Percentiles rank a stretch among this genome's conserved stretches.
Evolutionary conservation across 1,140 invertebrate genomes (phyloP).

Genomic region (Nomia melanderi): DNA sequence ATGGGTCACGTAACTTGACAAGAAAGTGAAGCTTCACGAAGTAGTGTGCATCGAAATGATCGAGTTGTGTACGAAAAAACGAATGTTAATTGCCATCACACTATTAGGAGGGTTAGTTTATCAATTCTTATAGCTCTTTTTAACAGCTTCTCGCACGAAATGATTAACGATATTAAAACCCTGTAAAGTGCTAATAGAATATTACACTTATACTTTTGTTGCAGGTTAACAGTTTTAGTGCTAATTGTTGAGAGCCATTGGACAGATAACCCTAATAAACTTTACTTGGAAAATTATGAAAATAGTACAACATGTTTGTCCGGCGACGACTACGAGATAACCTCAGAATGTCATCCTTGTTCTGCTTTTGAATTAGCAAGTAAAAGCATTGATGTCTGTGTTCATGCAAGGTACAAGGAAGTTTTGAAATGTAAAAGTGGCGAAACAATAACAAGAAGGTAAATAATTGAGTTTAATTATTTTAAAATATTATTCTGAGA

Average conservation of each 20-base stretch:
- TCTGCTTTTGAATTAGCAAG: slow-evolving; percentile 88
- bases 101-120: slow-evolving; percentile 83
- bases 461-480: slow-evolving; percentile 23
- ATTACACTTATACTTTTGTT: slow-evolving; percentile 62
- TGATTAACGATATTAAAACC: background rate
- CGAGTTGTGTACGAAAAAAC: slow-evolving; percentile 86
- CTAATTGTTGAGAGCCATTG: slow-evolving; percentile 90
- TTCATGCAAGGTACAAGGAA: slow-evolving; percentile 87
- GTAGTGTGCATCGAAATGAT: slow-evolving; percentile 81
- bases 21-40: slow-evolving; percentile 12
- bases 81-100: slow-evolving; percentile 85
- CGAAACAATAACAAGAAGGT: slow-evolving; percentile 86
- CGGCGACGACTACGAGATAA: slow-evolving; percentile 85
- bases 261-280: slow-evolving; percentile 81
- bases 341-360: slow-evolving; percentile 90
- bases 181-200: background rate
- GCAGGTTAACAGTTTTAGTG: slow-evolving; percentile 88
- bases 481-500: background rate
- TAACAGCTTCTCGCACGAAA: background rate
- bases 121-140: background rate
- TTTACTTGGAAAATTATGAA: slow-evolving; percentile 84
- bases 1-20: slow-evolving; percentile 37
- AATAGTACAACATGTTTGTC: slow-evolving; percentile 89
- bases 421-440: slow-evolving; percentile 86
- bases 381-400: slow-evolving; percentile 86